A percentile compares a stretch with the other conserved stretches of the same genome.
Conservation (phyloP, 1,140 invertebrate species). For the Drosophila sturtevanti region DNA sequence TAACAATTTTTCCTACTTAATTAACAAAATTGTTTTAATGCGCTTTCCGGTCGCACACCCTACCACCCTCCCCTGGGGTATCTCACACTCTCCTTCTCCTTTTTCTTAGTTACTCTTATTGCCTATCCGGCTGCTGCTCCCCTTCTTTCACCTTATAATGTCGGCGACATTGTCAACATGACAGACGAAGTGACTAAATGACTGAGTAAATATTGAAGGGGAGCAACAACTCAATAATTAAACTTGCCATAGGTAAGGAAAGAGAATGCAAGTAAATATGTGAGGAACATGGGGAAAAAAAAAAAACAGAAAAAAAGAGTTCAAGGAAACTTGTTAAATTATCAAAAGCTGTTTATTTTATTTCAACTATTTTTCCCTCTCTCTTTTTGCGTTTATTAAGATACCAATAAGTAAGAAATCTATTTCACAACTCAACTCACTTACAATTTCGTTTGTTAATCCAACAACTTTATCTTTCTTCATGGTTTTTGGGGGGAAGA, state of each 20-base stretch:
- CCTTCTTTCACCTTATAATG: neutral
- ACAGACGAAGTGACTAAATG: slow-evolving; percentile 65
- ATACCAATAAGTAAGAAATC: neutral
- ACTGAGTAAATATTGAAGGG: slow-evolving; percentile 63
- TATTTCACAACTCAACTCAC: neutral
- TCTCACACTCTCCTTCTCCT: neutral
- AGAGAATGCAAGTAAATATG: too few relatives aligned
- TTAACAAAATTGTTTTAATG: slow-evolving; percentile 82
- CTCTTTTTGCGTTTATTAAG: too few relatives aligned
- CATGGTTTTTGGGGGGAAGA: too few relatives aligned
- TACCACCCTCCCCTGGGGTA: neutral
- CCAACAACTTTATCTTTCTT: too few relatives aligned
- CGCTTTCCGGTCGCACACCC: slow-evolving; percentile 22
- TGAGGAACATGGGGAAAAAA: too few relatives aligned
- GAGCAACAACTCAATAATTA: slow-evolving; percentile 60
- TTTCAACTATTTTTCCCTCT: neutral
- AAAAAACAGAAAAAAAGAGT: neutral
- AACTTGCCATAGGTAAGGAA: slow-evolving; percentile 51
- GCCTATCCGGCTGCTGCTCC: neutral
- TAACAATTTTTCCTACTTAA: slow-evolving; percentile 81
- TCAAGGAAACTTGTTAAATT: neutral
- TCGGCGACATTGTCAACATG: slow-evolving; percentile 57
- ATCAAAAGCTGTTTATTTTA: slow-evolving; percentile 33
- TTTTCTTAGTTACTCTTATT: neutral
- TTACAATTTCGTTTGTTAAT: neutral